A percentile compares a stretch with the other conserved stretches of the same genome.
Conservation (phyloP, 1,140 invertebrate species). For the Leptoteleia sp. region DNA sequence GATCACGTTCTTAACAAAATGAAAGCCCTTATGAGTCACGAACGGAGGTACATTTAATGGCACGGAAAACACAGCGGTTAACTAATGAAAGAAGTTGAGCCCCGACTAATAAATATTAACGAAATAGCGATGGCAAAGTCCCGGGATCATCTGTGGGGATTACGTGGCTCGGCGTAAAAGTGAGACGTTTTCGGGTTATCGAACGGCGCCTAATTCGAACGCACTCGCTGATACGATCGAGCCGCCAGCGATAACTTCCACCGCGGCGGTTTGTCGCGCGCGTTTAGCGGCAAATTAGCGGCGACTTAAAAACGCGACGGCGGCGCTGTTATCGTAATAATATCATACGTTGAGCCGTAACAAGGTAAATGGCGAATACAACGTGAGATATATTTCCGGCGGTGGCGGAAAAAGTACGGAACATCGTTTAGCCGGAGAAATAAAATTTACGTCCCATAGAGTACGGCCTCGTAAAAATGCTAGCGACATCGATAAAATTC, state of each 20-base stretch:
- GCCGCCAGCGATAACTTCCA: background rate
- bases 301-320: slow-evolving; percentile 42
- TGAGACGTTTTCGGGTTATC: slow-evolving; percentile 6
- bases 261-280: background rate
- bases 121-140: no score
- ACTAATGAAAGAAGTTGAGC: slow-evolving; percentile 34
- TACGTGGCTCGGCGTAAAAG: no score
- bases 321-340: no score
- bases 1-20: slow-evolving; percentile 4
- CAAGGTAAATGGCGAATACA: slow-evolving; percentile 49
- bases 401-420: slow-evolving; percentile 53
- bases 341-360: slow-evolving; percentile 37
- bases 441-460: slow-evolving; percentile 61
- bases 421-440: slow-evolving; percentile 60
- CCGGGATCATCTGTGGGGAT: no score
- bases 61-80: slow-evolving; percentile 7
- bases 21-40: slow-evolving; percentile 3
- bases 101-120: slow-evolving; percentile 27
- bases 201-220: slow-evolving; percentile 9
- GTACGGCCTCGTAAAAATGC: slow-evolving; percentile 63
- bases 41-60: slow-evolving; percentile 14
- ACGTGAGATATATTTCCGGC: slow-evolving; percentile 45
- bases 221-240: no score
- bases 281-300: slow-evolving; percentile 31
- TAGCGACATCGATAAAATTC: slow-evolving; percentile 63